phyloP scores from a whole-genome alignment of 2,797 vertebrate species.

The Molossus alvarezi region DNA sequence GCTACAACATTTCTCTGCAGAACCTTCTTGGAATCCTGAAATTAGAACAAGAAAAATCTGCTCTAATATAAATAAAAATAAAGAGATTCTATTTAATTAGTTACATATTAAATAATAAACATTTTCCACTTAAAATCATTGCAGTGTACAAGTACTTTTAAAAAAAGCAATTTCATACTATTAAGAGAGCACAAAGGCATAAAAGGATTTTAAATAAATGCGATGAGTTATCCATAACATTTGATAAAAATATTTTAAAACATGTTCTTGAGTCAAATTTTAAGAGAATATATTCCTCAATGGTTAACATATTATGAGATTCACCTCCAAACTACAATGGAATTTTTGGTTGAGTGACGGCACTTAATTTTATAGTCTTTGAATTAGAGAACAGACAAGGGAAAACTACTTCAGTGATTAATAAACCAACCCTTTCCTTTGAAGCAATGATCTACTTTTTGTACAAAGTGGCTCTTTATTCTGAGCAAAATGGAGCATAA shows the following conservation, averaged over 20 bases:
- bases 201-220: constrained; percentile 14
- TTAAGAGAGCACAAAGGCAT: constrained; percentile 67
- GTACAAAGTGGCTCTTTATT: constrained; percentile 79
- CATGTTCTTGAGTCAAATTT: constrained; percentile 78
- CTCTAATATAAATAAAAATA: constrained; percentile 26
- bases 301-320: constrained; percentile 61
- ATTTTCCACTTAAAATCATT: background rate
- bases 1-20: constrained; percentile 94
- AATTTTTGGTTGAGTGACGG: constrained; percentile 47
- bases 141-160: background rate
- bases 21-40: constrained; percentile 94
- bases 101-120: background rate
- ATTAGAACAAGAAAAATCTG: constrained; percentile 76
- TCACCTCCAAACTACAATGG: constrained; percentile 69
- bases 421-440: constrained; percentile 76
- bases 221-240: constrained; percentile 63
- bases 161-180: constrained; percentile 78
- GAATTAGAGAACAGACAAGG: constrained; percentile 76
- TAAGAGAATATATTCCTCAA: constrained; percentile 80
- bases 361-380: constrained; percentile 73
- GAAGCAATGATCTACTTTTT: constrained; percentile 82
- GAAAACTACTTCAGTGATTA: constrained; percentile 80
- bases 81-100: background rate
- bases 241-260: constrained; percentile 84
- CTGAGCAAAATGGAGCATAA: constrained; percentile 78